These are phyloP conservation scores for Nemoura dubitans DNA, from an alignment of 2,888 invertebrate genomes.

Conservation along the genomic window DNA sequence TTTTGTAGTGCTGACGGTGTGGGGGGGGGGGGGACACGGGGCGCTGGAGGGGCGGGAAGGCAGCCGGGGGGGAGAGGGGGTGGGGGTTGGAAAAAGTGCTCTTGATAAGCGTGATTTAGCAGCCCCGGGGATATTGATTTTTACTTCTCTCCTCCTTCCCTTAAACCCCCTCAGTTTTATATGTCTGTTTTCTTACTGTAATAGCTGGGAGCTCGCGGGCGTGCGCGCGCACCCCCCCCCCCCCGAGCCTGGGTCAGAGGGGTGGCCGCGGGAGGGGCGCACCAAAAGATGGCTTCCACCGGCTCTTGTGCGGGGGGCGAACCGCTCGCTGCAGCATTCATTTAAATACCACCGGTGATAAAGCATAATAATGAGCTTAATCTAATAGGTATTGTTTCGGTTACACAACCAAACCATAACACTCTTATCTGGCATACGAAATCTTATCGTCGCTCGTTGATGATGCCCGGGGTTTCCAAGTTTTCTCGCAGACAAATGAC, in stretches of 20 bases:
- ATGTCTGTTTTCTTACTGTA: conserved; percentile 68
- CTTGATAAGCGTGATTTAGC: conserved; percentile 76
- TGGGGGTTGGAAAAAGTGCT: conserved; percentile 61
- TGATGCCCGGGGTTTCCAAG: background rate
- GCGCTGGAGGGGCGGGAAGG: conserved; percentile 61
- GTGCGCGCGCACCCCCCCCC: conserved; percentile 55
- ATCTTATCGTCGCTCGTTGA: background rate
- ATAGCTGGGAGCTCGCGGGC: conserved; percentile 61
- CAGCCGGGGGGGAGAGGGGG: conserved; percentile 49
- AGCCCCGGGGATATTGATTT: conserved; percentile 73
- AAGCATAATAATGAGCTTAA: conserved; percentile 40
- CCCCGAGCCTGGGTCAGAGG: conserved; percentile 60
- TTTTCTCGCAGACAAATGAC: conserved; percentile 1
- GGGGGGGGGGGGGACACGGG: conserved; percentile 52
- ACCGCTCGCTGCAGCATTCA: conserved; percentile 40
- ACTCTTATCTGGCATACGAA: background rate
- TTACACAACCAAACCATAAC: background rate
- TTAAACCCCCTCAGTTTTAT: conserved; percentile 63
- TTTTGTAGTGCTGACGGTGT: conserved; percentile 64
- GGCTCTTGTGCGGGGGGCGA: conserved; percentile 47
- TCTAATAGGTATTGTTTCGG: conserved; percentile 15
- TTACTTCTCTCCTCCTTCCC: conserved; percentile 56
- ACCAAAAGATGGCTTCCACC: conserved; percentile 51
- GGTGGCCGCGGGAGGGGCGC: conserved; percentile 53
- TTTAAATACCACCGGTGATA: conserved; percentile 47